Conservation (phyloP, 2,113 vertebrate species). For the Hemiprocne comata region DNA sequence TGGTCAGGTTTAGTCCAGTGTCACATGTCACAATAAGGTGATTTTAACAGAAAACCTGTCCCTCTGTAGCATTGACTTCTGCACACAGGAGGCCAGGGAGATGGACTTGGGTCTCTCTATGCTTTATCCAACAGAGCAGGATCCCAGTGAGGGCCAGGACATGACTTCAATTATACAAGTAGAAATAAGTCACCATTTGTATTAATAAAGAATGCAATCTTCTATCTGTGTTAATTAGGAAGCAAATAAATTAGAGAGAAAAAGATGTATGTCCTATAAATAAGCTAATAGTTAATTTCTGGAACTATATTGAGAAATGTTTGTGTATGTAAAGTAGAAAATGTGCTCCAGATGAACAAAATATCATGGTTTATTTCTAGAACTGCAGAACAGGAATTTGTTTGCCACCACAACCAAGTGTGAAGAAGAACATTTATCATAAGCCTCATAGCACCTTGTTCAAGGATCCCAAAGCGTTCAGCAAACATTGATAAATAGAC, state of each 20-base stretch:
- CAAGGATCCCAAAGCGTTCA: not conserved
- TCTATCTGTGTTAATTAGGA: slow-evolving; percentile 15
- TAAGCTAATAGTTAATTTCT: not conserved
- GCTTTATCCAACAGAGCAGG: not conserved
- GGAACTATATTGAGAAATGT: not conserved
- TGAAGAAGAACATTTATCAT: not conserved
- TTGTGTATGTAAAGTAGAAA: not conserved
- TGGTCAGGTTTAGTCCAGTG: not conserved
- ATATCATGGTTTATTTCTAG: not conserved
- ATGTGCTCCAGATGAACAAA: not conserved
- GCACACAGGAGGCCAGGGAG: too few species aligned
- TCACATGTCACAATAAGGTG: rapidly evolving
- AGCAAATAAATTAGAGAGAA: not conserved
- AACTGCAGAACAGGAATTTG: not conserved
- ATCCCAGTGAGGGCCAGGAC: not conserved
- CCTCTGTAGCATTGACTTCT: not conserved
- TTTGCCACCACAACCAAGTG: not conserved
- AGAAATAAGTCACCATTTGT: slow-evolving; percentile 1
- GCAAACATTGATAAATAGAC: slow-evolving; percentile 13
- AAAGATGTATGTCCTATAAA: not conserved
- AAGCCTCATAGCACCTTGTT: not conserved
- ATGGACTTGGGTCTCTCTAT: not conserved
- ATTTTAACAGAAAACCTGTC: not conserved
- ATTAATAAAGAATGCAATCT: not conserved
- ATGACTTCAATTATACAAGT: not conserved